These are phyloP conservation scores for Avahi laniger DNA, from an alignment of 2,797 vertebrate species.

Conservation along the genomic window DNA sequence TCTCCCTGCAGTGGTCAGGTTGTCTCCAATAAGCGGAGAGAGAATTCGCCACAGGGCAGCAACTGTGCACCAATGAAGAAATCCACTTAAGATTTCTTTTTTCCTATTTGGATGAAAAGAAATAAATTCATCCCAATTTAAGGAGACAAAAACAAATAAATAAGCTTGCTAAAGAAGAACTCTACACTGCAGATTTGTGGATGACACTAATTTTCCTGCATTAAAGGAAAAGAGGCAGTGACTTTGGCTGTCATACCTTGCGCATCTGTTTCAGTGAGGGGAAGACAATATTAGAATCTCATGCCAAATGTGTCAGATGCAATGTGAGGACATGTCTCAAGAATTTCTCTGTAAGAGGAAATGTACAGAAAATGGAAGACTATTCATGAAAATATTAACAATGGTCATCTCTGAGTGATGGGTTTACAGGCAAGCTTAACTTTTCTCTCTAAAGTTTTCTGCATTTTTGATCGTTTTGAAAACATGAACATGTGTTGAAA, in stretches of 20 bases:
- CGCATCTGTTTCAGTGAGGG: not conserved
- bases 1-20: not conserved
- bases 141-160: not conserved
- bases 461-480: not conserved
- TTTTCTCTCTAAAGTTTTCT: constrained; percentile 24
- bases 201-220: not conserved
- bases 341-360: not conserved
- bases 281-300: not conserved
- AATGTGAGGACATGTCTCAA: not conserved
- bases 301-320: not conserved
- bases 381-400: not conserved
- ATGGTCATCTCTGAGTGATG: not conserved
- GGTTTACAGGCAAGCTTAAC: not conserved
- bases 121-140: not conserved
- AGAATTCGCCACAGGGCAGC: not conserved
- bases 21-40: not conserved
- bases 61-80: not conserved
- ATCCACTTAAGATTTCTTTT: not conserved
- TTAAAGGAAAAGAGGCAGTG: not conserved
- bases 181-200: not conserved
- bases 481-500: not conserved
- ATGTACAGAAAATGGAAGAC: not conserved
- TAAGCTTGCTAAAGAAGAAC: not conserved
- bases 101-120: not conserved
- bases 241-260: not conserved